Base-by-base conservation (phyloP, 2,797 vertebrate species). In the Lepilemur septentrionalis region DNA sequence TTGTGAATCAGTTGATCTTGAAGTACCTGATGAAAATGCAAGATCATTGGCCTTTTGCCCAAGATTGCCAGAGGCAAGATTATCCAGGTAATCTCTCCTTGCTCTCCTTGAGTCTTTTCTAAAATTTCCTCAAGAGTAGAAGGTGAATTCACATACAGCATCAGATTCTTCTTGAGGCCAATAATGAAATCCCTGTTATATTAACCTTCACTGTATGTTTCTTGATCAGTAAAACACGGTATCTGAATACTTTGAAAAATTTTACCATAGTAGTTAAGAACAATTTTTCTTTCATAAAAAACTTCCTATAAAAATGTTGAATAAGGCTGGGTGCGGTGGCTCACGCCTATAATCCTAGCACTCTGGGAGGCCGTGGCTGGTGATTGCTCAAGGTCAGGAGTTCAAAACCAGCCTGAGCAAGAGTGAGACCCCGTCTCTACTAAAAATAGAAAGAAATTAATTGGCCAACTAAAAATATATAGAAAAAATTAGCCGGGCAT, bases 271-370 rank as follows among this genome's bases (percentile, higher is more conserved):
- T 69, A 83, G 3, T 52, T 76, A 93, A 84, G 28, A 84, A 80
- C 13, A 90, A 50, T 38, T 96, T 91, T 94, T 75, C 55, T 85
- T 95, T 89, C 69, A 86, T 73, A 70, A 89, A 96, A 85, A 25
- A 61, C 30, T 91, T 69, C 9, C 25, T 59, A 46, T 50, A 82
- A 92, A 89, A 72, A 63, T 52, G 15, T 50, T 76, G 28, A 92
- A 61, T 81, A 70, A 75, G 43, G 38, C 38, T 4, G 38, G 4
- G 38, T 4, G 38, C 38, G 38, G 38, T 38, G 38, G 38, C 38
- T 38, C 38, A 38, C 38, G 38, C 38, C 38, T 38, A 4, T 38
- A 38, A 38, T 38, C 38, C 38, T 38, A 38, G 38, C 38, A 38
- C 38, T 38, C 38, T 38, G 38, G 38, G 38, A 38, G 38, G 38